Conservation (phyloP, 2,113 vertebrate genomes). For the Ochotona curzoniae region DNA sequence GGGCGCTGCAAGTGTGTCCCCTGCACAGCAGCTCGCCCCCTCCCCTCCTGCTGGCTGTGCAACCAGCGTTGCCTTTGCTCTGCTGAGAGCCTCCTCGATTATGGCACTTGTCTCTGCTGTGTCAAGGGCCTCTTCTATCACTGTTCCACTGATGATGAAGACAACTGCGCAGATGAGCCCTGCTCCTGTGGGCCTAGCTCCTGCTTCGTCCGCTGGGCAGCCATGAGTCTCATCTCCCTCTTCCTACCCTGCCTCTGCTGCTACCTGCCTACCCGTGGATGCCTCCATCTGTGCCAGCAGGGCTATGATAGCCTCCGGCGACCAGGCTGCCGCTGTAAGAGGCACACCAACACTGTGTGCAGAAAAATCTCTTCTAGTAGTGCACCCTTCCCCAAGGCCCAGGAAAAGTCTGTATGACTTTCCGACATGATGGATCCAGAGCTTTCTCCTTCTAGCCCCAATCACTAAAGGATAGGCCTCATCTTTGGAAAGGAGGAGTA, state of each 20-base stretch:
- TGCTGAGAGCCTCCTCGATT: conserved; percentile 93
- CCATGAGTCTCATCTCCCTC: conserved; percentile 94
- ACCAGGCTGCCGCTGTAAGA: conserved; percentile 97
- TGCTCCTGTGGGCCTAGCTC: conserved; percentile 93
- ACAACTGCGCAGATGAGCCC: conserved; percentile 97
- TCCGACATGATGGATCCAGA: conserved; percentile 52
- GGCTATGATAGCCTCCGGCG: conserved; percentile 93
- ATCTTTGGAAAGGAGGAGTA: conserved; percentile 48
- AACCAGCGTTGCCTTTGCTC: conserved; percentile 97
- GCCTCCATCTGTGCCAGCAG: conserved; percentile 95
- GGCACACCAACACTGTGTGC: conserved; percentile 96
- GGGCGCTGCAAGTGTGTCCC: conserved; percentile 95
- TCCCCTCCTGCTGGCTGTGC: conserved; percentile 97
- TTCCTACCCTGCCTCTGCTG: conserved; percentile 99
- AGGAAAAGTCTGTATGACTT: conserved; percentile 98
- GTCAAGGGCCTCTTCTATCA: conserved; percentile 98
- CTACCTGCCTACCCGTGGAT: conserved; percentile 96
- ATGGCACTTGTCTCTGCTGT: conserved; percentile 96
- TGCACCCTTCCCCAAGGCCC: conserved; percentile 91
- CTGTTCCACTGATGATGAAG: conserved; percentile 98
- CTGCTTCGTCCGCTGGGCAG: conserved; percentile 94
- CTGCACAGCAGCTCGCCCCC: conserved; percentile 91
- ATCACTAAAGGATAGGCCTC: conserved; percentile 60
- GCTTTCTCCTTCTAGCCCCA: conserved; percentile 62
- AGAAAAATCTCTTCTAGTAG: conserved; percentile 95